A percentile compares a stretch with the other conserved stretches of the same genome.
These are phyloP conservation scores for Thalassophryne amazonica DNA, from an alignment of 2,797 vertebrate genomes.

Conservation along the genomic window DNA sequence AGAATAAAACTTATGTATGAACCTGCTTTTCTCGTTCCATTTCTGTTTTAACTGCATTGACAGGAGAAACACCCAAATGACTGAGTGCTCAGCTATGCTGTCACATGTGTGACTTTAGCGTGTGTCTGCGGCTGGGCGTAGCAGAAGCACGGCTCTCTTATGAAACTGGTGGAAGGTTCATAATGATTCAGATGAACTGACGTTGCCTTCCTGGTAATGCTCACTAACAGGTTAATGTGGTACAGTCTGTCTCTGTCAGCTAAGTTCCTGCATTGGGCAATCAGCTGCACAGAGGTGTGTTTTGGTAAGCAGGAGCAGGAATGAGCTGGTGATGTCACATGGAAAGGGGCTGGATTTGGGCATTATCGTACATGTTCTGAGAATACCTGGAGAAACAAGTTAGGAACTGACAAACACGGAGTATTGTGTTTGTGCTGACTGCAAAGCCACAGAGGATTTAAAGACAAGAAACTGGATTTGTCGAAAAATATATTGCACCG, in stretches of 20 bases:
- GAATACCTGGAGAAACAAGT: conserved; percentile 78
- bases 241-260: conserved; percentile 17
- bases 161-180: not conserved
- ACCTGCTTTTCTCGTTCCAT: conserved; percentile 48
- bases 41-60: conserved; percentile 10
- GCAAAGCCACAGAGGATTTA: conserved; percentile 33
- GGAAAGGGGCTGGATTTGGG: conserved; percentile 57
- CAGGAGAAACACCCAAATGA: conserved; percentile 45
- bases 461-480: conserved; percentile 5
- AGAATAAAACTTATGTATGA: not conserved
- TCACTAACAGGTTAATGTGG: not conserved
- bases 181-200: not conserved
- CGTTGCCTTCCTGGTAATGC: not conserved
- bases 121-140: not conserved
- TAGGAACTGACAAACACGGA: conserved; percentile 52
- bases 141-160: not conserved
- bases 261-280: conserved; percentile 38
- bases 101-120: not conserved
- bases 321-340: conserved; percentile 62
- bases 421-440: conserved; percentile 40
- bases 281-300: conserved; percentile 4
- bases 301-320: conserved; percentile 30
- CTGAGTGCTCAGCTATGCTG: conserved; percentile 22
- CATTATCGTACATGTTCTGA: conserved; percentile 37
- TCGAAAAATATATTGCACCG: conserved; percentile 15